A percentile compares a stretch with the other conserved stretches of the same genome.
phyloP scores from a whole-genome alignment of 2,888 invertebrate species.

The Tenthredo distinguenda region DNA sequence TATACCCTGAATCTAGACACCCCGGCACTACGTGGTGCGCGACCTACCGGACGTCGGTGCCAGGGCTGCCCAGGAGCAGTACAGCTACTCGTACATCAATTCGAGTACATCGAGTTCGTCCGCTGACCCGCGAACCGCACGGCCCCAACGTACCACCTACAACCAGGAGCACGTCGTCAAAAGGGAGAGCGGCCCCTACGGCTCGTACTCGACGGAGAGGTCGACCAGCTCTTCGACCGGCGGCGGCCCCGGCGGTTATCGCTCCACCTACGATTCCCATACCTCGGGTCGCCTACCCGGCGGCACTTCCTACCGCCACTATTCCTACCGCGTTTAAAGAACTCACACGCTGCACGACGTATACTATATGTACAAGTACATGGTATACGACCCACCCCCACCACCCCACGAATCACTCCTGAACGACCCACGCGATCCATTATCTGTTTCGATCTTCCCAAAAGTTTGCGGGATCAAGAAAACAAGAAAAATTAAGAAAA shows the following conservation, averaged over 20 bases:
- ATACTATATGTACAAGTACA: no score
- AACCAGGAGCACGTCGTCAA: constrained; percentile 86
- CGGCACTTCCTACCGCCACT: constrained; percentile 91
- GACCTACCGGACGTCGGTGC: constrained; percentile 83
- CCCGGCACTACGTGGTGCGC: constrained; percentile 92
- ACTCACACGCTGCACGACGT: no score
- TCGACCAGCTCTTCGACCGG: constrained; percentile 82
- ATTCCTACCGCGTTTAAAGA: constrained; percentile 89
- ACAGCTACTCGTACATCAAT: constrained; percentile 91
- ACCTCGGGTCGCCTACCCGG: constrained; percentile 90
- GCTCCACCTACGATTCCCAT: constrained; percentile 88
- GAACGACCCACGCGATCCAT: not conserved
- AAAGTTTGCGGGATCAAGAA: no score
- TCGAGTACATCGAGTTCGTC: constrained; percentile 80
- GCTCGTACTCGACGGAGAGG: constrained; percentile 87
- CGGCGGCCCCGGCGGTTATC: constrained; percentile 89
- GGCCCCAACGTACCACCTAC: constrained; percentile 85
- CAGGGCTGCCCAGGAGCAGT: constrained; percentile 87
- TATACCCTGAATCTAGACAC: constrained; percentile 82
- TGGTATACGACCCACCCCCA: no score
- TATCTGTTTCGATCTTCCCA: not conserved
- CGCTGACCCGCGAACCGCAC: constrained; percentile 80
- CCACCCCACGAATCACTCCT: not conserved
- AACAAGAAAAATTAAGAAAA: no score
- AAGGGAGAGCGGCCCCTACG: constrained; percentile 85